phyloP scores from a whole-genome alignment of 2,797 vertebrate species.

The Iguana delicatissima region DNA sequence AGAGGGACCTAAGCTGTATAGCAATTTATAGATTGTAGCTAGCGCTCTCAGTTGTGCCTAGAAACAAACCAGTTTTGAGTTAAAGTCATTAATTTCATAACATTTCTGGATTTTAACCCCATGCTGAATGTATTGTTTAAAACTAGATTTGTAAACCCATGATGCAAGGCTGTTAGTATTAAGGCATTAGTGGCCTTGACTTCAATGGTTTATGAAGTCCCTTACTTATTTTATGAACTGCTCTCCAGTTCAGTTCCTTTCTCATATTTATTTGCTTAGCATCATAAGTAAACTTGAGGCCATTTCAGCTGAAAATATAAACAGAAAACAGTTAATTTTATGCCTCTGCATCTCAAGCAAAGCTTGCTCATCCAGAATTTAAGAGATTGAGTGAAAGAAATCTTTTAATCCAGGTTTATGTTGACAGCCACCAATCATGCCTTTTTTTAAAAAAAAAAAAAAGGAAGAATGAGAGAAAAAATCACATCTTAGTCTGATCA shows the following conservation, averaged over 20 bases:
- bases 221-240: conserved; percentile 78
- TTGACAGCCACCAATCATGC: conserved; percentile 43
- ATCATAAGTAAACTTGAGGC: conserved; percentile 48
- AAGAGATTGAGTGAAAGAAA: not conserved
- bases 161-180: conserved; percentile 66
- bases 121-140: conserved; percentile 64
- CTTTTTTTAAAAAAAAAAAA: conserved; percentile 46
- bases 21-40: no score
- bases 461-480: conserved; percentile 41
- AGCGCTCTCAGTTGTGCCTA: no score
- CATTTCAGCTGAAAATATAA: conserved; percentile 58
- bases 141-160: conserved; percentile 74
- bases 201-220: conserved; percentile 73
- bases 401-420: conserved; percentile 18
- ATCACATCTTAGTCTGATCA: conserved; percentile 48
- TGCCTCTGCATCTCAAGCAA: conserved; percentile 49
- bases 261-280: conserved; percentile 48
- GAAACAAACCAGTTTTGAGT: conserved; percentile 40
- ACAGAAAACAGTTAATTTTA: conserved; percentile 50
- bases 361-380: conserved; percentile 33
- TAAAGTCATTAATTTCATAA: conserved; percentile 3
- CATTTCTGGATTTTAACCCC: conserved; percentile 55
- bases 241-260: conserved; percentile 65
- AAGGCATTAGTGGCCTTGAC: conserved; percentile 71
- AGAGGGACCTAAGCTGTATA: no score